Base-by-base conservation (phyloP, 1,140 invertebrate genomes). In the Portunus trituberculatus region DNA sequence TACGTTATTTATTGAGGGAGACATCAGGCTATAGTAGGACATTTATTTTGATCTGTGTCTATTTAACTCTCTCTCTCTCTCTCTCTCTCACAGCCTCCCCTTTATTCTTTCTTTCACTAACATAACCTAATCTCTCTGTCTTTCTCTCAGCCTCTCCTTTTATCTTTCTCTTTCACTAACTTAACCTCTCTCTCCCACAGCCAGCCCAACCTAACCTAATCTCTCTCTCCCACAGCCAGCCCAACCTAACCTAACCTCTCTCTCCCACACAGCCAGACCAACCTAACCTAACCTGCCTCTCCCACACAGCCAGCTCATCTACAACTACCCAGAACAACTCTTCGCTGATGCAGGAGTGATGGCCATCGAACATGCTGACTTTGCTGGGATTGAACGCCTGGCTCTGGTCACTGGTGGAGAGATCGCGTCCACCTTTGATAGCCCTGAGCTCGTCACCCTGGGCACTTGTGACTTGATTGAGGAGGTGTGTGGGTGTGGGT, bases 311-410 rank as follows among this genome's bases (percentile, higher is more conserved):
- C 99, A 99, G 97, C 97, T 99, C 88, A 99, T 99, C 97, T 99
- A 99, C 97, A 99, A 99, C 97, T 99, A 99, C 97, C 99, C 99
- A 0, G 99, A 99, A 97, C 99, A 99, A 97, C 97, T 99, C 92
- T 99, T 99, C 97, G 99, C 99, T 91, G 99, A 99, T 98, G 98
- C 99, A 95, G 98, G 98, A 94, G 98, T 99, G 0, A 99, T 99
- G 99, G 99, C 99, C 0, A 99, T 99, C 97, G 99, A 99, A 97
- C 99, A 99, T 97, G 99, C 99, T 14, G 99, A 99, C 97, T 99
- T 99, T 97, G 99, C 99, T 97, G 99, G 99, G 87, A 99, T 99
- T 96, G 99, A 99, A 97, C 97, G 99, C 96, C 97, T 99, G 29
- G 99, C 99, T 76, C 97, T 99, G 8, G 99, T 99, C 0, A 99